Base-by-base conservation (phyloP, 2,888 invertebrate species). In the Lycia hirtaria region DNA sequence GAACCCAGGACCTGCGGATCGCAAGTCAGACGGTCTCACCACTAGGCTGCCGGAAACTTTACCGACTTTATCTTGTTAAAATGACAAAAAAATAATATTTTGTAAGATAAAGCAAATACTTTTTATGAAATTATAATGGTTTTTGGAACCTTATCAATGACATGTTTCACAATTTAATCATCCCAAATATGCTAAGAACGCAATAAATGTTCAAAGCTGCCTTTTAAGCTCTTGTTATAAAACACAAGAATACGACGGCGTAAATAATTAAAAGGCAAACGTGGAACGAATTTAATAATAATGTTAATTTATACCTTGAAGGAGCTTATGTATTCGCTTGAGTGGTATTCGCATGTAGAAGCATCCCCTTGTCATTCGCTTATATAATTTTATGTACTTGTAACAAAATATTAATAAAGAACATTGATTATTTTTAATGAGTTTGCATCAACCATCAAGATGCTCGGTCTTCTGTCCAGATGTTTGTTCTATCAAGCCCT, bases 221-320 rank as follows among this genome's bases (percentile, higher is more conserved):
- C 40, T 50, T 53, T 44, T 48, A 54, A 24, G 30, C 40, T 44
- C 22, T 33, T 40, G 7, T 56, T 35, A 45, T 41, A 33, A 14
- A 47, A 40, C 30, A 53, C 56, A 59, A 50, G 53, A 51, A 52
- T 41, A 53, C 53, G 38, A 44, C 10, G 28, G 40, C 37, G 52
- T 55, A 52, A 51, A 54, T 62, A 60, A 56, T 56, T 60, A 55
- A 49, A 56, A 47, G 15, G 41, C 48, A 52, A 59, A 37, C 32
- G 38, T 37, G 19, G 30, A 32, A 32, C 24, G 19, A 56, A 56
- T 56, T 38, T 50, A 56, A 50, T 56, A 50, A 44, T 22, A 56
- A 44, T 44, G 12, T 26, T 56, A 56, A 45, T 32, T 38, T 24
- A 45, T 45, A 44, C 15, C 15, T 44, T 30, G 43, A 44, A 10